A percentile compares a stretch with the other conserved stretches of the same genome.
Evolutionary conservation across 1,140 invertebrate species (phyloP).

Genomic region (Dryas iulia): DNA sequence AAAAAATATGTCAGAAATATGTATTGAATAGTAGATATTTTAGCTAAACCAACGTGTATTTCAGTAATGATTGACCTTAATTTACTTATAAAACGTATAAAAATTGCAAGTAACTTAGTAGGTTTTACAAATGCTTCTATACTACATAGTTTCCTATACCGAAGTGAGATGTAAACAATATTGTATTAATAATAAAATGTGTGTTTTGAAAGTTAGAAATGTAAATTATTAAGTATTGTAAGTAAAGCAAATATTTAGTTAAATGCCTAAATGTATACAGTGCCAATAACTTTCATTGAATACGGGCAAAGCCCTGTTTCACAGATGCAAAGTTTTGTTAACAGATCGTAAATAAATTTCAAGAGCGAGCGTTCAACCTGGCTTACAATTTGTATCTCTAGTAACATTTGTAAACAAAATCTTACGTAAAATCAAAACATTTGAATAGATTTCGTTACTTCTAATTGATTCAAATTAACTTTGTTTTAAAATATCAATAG

Average conservation of each 20-base stretch:
- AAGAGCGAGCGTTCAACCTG: slow-evolving; percentile 33
- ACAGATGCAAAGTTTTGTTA: slow-evolving; percentile 16
- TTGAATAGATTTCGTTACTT: neutral
- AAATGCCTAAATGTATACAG: neutral
- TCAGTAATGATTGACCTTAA: no score
- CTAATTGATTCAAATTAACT: neutral
- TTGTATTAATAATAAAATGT: no score
- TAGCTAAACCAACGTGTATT: no score
- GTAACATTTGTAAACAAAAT: slow-evolving; percentile 16
- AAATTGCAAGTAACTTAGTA: no score
- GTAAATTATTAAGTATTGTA: neutral
- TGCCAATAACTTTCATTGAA: slow-evolving; percentile 9
- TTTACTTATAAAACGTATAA: no score
- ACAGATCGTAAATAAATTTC: slow-evolving; percentile 42
- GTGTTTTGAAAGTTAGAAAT: no score
- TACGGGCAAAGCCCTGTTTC: slow-evolving; percentile 2
- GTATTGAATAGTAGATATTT: no score
- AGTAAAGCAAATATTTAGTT: neutral
- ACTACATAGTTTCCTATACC: no score
- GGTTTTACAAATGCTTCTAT: no score
- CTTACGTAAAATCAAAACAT: slow-evolving; percentile 2
- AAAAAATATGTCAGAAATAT: no score
- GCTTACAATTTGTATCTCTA: slow-evolving; percentile 12
- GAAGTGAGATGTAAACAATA: no score
- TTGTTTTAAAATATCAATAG: no score